These are phyloP conservation scores for Rhagonycha fulva DNA, from an alignment of 2,888 invertebrate genomes.

Conservation along the genomic window DNA sequence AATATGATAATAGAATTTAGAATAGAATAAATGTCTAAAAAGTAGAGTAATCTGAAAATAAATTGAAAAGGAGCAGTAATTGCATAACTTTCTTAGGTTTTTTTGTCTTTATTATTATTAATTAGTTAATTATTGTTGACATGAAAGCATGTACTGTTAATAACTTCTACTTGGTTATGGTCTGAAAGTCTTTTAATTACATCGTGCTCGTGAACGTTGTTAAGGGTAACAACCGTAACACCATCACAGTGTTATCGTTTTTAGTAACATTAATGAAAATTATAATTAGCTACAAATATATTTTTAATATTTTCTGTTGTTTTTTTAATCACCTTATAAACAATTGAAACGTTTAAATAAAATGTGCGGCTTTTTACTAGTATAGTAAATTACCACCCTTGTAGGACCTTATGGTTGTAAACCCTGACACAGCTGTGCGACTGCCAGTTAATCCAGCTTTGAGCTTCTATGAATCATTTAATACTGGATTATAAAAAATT, in stretches of 20 bases:
- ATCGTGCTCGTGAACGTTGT: background rate
- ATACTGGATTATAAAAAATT: background rate
- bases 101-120: background rate
- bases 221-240: background rate
- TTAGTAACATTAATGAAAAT: background rate
- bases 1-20: background rate
- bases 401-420: background rate
- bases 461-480: conserved; percentile 3
- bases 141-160: background rate
- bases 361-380: background rate
- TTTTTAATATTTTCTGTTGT: background rate
- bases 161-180: background rate
- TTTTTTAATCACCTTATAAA: background rate
- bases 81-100: background rate
- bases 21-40: background rate
- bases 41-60: background rate
- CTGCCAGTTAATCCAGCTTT: conserved; percentile 1
- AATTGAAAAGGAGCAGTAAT: background rate
- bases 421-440: conserved; percentile 1
- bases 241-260: background rate
- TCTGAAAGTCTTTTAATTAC: background rate
- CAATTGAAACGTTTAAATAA: background rate
- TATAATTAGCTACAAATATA: background rate
- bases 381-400: background rate
- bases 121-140: background rate